A percentile compares a stretch with the other conserved stretches of the same genome.
Conservation (phyloP, 2,888 invertebrate genomes). For the Penaeus monodon region DNA sequence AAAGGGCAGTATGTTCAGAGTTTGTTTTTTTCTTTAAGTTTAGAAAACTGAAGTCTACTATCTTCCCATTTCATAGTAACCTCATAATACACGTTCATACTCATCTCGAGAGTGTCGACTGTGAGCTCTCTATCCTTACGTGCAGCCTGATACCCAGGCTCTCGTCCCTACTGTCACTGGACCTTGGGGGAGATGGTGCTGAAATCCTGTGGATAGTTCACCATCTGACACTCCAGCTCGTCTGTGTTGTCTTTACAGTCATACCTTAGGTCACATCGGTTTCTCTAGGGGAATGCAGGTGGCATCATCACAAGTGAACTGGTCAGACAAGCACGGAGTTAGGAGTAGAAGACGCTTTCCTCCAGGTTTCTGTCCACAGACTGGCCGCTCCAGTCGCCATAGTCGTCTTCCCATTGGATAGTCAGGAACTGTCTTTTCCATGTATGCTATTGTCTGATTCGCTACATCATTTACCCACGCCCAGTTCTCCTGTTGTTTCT, state of each 20-base stretch:
- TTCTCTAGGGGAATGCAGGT: constrained; percentile 57
- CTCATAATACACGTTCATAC: constrained; percentile 52
- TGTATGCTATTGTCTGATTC: constrained; percentile 46
- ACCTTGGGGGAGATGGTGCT: constrained; percentile 59
- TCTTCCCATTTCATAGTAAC: constrained; percentile 52
- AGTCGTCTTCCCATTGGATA: constrained; percentile 60
- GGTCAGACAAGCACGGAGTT: constrained; percentile 45
- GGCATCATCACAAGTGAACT: constrained; percentile 61
- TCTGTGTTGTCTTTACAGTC: constrained; percentile 62
- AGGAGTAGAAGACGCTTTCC: constrained; percentile 42
- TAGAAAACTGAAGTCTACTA: constrained; percentile 45
- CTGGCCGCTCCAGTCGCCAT: constrained; percentile 45
- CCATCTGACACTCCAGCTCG: constrained; percentile 55
- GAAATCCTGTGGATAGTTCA: constrained; percentile 52
- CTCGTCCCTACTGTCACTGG: background rate
- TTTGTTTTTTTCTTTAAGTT: constrained; percentile 57
- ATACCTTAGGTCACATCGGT: constrained; percentile 62
- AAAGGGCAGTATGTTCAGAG: constrained; percentile 50
- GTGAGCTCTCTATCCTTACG: constrained; percentile 51
- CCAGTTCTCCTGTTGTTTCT: constrained; percentile 39
- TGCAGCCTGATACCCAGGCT: constrained; percentile 46
- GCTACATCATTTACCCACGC: constrained; percentile 40
- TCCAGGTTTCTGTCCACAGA: constrained; percentile 51
- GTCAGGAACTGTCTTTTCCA: constrained; percentile 36
- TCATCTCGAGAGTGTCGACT: constrained; percentile 57